A percentile compares a stretch with the other conserved stretches of the same genome.
phyloP scores from a whole-genome alignment of 2,113 vertebrate genomes.

The Sander lucioperca region DNA sequence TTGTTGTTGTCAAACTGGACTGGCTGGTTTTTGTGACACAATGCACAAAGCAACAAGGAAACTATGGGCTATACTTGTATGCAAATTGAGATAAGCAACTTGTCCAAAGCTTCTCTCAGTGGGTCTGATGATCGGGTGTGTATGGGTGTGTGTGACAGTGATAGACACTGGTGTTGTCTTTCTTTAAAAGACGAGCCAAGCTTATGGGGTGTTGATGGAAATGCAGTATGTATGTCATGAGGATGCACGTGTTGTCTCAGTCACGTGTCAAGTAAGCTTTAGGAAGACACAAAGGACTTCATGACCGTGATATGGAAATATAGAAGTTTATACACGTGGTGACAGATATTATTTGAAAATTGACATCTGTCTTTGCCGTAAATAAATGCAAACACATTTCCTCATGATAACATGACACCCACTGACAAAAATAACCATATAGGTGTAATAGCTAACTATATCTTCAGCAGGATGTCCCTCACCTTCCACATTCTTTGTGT shows the following conservation, averaged over 20 bases:
- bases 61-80: constrained; percentile 5
- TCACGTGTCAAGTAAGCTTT: constrained; percentile 1
- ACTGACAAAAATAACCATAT: not conserved
- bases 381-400: no score
- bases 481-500: no score
- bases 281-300: not conserved
- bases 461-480: no score
- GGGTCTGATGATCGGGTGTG: constrained; percentile 6
- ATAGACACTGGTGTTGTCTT: constrained; percentile 12
- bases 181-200: not conserved
- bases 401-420: no score
- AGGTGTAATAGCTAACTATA: no score
- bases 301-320: not conserved
- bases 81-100: constrained; percentile 38
- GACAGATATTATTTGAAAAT: not conserved
- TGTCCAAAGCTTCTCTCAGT: not conserved
- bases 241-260: not conserved
- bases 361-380: no score
- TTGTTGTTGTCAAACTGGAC: constrained; percentile 50
- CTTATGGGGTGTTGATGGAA: constrained; percentile 10
- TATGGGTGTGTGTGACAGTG: constrained; percentile 7
- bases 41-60: constrained; percentile 45
- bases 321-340: not conserved
- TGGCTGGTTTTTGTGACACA: constrained; percentile 45
- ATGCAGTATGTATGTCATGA: not conserved